Evolutionary conservation across 2,113 vertebrate species (phyloP).

Genomic region (Cisticola juncidis): DNA sequence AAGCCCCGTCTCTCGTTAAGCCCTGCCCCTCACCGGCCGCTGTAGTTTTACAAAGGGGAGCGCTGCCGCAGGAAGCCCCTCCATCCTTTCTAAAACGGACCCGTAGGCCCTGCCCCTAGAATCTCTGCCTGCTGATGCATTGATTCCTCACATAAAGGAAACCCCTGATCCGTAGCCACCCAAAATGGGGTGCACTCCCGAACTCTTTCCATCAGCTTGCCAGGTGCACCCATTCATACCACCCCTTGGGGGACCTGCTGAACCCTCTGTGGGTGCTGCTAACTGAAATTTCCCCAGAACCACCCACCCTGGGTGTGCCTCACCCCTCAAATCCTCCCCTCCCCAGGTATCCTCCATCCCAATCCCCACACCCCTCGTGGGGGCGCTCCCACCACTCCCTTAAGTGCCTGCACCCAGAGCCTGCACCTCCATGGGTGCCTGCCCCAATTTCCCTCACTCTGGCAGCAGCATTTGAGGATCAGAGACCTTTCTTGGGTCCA

Average conservation of each 20-base stretch:
- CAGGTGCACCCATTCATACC: not conserved
- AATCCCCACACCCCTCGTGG: not conserved
- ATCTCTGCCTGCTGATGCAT: not conserved
- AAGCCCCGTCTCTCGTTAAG: too few species aligned
- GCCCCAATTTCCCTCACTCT: not conserved
- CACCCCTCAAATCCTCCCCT: not conserved
- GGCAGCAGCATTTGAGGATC: not conserved
- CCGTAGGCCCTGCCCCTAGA: too few species aligned
- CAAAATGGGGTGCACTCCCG: not conserved
- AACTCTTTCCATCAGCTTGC: not conserved
- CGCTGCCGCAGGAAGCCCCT: too few species aligned
- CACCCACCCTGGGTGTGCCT: not conserved
- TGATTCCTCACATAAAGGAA: not conserved
- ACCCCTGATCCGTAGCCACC: too few species aligned
- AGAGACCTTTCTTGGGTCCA: not conserved
- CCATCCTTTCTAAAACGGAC: too few species aligned
- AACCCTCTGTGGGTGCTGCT: not conserved
- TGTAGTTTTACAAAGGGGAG: accelerated
- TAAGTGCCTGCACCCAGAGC: not conserved
- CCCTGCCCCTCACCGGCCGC: accelerated
- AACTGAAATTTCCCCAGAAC: not conserved
- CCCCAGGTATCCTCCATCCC: too few species aligned
- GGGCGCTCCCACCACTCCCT: not conserved
- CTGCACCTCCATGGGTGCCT: too few species aligned
- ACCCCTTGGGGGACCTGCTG: not conserved